Conservation (phyloP, 2,888 invertebrate species). For the Seladonia tumulorum region DNA sequence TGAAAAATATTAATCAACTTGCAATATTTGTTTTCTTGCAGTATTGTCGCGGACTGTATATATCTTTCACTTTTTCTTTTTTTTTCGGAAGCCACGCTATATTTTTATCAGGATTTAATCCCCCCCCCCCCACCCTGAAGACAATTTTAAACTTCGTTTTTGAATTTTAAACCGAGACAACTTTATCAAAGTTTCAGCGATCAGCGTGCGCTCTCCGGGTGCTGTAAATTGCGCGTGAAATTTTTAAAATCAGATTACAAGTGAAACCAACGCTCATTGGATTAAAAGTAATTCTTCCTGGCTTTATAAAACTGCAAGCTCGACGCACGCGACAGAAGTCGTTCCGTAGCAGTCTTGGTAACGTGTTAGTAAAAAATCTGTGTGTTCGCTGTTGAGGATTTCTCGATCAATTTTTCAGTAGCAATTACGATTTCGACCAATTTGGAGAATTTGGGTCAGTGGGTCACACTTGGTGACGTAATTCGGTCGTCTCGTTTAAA, state of each 20-base stretch:
- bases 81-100: neutral
- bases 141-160: neutral
- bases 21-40: too few relatives aligned
- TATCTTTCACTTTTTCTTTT: neutral
- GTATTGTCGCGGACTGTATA: too few relatives aligned
- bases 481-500: neutral
- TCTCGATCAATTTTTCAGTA: neutral
- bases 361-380: neutral
- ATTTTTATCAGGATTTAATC: neutral
- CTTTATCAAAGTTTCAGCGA: neutral
- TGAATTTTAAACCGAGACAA: neutral
- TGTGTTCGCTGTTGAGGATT: neutral
- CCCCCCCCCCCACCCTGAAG: neutral
- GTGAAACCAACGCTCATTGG: neutral
- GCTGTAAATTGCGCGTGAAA: neutral
- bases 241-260: neutral
- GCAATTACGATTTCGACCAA: neutral
- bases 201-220: neutral
- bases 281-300: constrained; percentile 5
- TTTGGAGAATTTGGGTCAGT: neutral
- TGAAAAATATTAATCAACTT: too few relatives aligned
- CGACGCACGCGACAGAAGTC: neutral
- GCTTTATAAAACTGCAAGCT: neutral
- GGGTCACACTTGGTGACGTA: neutral
- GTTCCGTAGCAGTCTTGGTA: neutral